These are phyloP conservation scores for Drosophila lacteicornis DNA, from an alignment of 1,140 invertebrate genomes.

Conservation along the genomic window DNA sequence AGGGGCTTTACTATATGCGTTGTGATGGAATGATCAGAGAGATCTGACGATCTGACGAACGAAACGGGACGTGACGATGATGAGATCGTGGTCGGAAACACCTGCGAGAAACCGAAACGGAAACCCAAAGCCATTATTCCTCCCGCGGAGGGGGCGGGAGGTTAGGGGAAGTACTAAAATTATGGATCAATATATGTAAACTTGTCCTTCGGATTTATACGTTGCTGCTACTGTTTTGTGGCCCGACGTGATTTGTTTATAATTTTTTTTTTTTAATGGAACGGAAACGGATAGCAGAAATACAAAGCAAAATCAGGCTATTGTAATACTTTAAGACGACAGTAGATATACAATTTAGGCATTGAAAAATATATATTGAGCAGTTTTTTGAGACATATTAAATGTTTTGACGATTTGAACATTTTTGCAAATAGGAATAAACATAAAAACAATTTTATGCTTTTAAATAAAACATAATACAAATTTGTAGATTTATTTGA, in stretches of 20 bases:
- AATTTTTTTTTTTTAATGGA: slow-evolving; percentile 11
- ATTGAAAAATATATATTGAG: not conserved
- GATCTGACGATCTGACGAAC: slow-evolving; percentile 30
- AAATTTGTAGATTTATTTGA: too few relatives aligned
- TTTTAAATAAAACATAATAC: too few relatives aligned
- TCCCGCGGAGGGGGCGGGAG: not conserved
- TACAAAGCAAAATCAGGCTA: not conserved
- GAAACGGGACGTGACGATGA: slow-evolving; percentile 36
- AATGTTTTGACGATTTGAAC: too few relatives aligned
- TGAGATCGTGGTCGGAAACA: slow-evolving; percentile 29
- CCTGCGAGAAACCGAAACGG: slow-evolving; percentile 45
- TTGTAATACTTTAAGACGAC: not conserved
- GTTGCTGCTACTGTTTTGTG: not conserved
- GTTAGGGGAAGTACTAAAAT: slow-evolving; percentile 16
- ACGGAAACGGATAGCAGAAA: slow-evolving; percentile 2
- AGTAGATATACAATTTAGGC: not conserved
- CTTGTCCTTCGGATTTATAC: slow-evolving; percentile 40
- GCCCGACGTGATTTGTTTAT: slow-evolving; percentile 45
- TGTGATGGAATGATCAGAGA: not conserved
- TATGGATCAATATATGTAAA: slow-evolving; percentile 41
- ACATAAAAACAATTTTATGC: not conserved
- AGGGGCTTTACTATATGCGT: slow-evolving; percentile 16
- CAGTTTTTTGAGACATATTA: too few relatives aligned
- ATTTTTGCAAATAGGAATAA: too few relatives aligned
- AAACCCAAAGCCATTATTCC: slow-evolving; percentile 45